Percentiles rank a stretch among this genome's conserved stretches.
Conservation (phyloP, 2,888 invertebrate species). For the Nezara viridula region DNA sequence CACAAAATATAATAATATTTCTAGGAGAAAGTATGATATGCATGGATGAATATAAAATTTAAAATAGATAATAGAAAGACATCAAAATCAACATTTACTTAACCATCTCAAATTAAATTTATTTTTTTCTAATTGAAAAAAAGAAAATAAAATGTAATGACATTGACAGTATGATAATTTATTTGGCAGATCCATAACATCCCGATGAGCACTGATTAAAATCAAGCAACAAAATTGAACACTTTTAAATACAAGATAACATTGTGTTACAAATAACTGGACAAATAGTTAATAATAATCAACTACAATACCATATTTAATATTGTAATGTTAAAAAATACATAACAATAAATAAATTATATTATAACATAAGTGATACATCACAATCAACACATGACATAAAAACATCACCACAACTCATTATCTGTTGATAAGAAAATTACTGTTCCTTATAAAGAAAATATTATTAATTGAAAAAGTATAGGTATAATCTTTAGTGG, state of each 20-base stretch:
- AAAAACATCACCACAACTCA: background rate
- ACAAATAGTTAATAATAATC: no score
- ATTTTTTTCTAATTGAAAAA: background rate
- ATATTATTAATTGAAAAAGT: background rate
- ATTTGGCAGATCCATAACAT: background rate
- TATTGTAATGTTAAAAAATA: no score
- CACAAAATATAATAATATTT: background rate
- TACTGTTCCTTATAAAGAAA: background rate
- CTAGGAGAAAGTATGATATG: background rate
- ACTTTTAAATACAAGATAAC: background rate
- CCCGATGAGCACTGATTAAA: background rate
- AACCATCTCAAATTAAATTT: background rate
- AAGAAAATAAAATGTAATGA: background rate
- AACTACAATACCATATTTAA: no score
- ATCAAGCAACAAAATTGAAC: background rate
- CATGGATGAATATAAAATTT: background rate
- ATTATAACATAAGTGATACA: background rate
- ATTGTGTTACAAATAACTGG: background rate
- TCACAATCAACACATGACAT: background rate
- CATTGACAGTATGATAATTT: background rate
- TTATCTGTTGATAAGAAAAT: background rate
- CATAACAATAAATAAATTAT: background rate
- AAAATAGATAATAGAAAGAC: background rate
- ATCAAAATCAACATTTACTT: background rate
- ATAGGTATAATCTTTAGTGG: background rate